Conservation (phyloP, 2,888 invertebrate species). For the Proisotoma minuta region DNA sequence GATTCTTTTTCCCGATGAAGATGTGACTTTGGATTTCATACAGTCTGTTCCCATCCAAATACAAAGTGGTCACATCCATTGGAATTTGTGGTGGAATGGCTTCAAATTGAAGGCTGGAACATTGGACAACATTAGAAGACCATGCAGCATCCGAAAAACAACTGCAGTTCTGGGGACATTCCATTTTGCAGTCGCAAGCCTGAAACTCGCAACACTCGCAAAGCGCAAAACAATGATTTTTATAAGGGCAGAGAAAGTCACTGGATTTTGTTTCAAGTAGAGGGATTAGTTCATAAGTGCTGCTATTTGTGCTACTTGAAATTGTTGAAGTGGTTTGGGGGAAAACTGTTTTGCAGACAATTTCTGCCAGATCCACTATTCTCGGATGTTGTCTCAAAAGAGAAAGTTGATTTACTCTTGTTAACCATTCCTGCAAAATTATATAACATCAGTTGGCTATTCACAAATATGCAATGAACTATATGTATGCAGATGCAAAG, state of each 20-base stretch:
- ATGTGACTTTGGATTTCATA: constrained; percentile 72
- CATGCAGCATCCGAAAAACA: constrained; percentile 93
- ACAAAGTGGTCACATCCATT: constrained; percentile 83
- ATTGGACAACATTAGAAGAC: constrained; percentile 84
- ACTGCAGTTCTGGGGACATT: constrained; percentile 86
- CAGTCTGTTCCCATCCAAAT: constrained; percentile 77
- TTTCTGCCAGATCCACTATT: constrained; percentile 81
- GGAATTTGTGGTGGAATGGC: constrained; percentile 79
- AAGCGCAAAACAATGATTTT: constrained; percentile 85
- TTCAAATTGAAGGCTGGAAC: constrained; percentile 74
- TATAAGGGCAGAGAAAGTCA: constrained; percentile 87
- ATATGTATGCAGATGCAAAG: too few species aligned
- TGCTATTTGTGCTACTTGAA: too few species aligned
- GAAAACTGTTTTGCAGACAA: constrained; percentile 77
- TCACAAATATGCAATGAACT: too few species aligned
- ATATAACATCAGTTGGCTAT: too few species aligned
- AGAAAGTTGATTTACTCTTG: constrained; percentile 74
- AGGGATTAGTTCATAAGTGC: constrained; percentile 47
- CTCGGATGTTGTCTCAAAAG: constrained; percentile 73
- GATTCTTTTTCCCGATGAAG: constrained; percentile 75
- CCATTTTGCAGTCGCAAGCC: constrained; percentile 95
- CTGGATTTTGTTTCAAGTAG: constrained; percentile 70
- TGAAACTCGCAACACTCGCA: constrained; percentile 96
- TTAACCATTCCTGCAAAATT: constrained; percentile 95
- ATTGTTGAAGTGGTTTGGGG: constrained; percentile 53